Percentiles rank a stretch among this genome's conserved stretches.
These are phyloP conservation scores for Aix galericulata DNA, from an alignment of 2,113 vertebrate species.

Conservation along the genomic window DNA sequence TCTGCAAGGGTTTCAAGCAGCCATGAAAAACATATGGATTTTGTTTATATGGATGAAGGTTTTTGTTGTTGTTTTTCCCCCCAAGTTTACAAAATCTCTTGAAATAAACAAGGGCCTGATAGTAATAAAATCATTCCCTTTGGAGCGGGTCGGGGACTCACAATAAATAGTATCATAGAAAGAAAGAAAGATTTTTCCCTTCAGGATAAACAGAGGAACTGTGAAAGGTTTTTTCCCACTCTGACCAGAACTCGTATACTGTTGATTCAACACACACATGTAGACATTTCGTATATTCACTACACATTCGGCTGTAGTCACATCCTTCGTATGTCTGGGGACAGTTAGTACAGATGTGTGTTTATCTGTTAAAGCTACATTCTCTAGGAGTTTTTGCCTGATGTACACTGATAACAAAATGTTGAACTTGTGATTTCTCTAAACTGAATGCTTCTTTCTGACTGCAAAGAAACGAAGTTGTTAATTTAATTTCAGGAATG, in stretches of 20 bases:
- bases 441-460: background rate
- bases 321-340: background rate
- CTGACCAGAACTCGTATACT: background rate
- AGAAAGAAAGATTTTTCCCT: background rate
- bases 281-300: background rate
- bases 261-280: background rate
- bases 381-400: background rate
- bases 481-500: background rate
- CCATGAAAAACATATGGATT: background rate
- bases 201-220: background rate
- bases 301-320: background rate
- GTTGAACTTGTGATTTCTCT: background rate
- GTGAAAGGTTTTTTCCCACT: background rate
- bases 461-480: background rate
- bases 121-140: background rate
- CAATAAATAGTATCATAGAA: background rate
- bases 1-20: background rate
- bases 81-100: background rate
- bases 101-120: background rate
- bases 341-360: background rate
- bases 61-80: background rate
- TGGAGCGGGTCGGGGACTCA: background rate
- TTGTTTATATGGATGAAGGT: background rate
- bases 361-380: background rate
- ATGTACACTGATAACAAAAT: background rate